Evolutionary conservation across 2,888 invertebrate species (phyloP), one percentile per base, ranked within the genome.

Genomic region (Trachelus tabidus): DNA sequence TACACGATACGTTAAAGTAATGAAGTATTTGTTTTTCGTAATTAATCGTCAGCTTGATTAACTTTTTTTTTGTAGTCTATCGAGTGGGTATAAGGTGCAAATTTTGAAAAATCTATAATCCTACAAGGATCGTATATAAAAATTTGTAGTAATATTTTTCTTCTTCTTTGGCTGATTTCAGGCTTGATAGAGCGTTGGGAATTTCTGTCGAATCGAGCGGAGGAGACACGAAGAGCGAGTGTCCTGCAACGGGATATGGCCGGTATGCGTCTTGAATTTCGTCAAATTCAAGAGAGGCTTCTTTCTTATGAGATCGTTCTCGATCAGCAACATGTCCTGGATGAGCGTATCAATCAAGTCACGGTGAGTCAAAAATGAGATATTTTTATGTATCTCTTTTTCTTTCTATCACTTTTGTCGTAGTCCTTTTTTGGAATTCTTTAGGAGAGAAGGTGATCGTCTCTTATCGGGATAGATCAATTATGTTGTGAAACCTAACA

Each of bases 121-220:
- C 6, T 15, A 15, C 15, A 23, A 1, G 40, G 15, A 15, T 23
- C 4, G 4, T 15, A 40, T 1, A 6, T 15, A 23, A 56, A 12
- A 74, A 6, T 12, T 31, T 33, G 15, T 76, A 30, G 0, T 69
- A 75, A 68, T 23, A 34, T 68, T 74, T 79, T 68, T n/a, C 71
- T 35, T 73, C 4, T 69, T 23, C 15, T 77, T 77, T 81, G 68
- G 77, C 74, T 80, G 75, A 73, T 87, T 91, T 75, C 84, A 91
- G 91, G 88, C 79, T 86, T 93, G 85, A 89, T 92, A 85, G 89
- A 92, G 86, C 85, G 91, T 87, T 90, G 92, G 93, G 93, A 93
- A 86, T 89, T 91, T 31, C 87, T 92, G 77, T 91, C 92, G 77
- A 88, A 92, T 34, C 90, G 90, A 75, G 89, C 90, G 11, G 91